phyloP scores from a whole-genome alignment of 2,797 vertebrate species.

The Aldrovandia affinis region DNA sequence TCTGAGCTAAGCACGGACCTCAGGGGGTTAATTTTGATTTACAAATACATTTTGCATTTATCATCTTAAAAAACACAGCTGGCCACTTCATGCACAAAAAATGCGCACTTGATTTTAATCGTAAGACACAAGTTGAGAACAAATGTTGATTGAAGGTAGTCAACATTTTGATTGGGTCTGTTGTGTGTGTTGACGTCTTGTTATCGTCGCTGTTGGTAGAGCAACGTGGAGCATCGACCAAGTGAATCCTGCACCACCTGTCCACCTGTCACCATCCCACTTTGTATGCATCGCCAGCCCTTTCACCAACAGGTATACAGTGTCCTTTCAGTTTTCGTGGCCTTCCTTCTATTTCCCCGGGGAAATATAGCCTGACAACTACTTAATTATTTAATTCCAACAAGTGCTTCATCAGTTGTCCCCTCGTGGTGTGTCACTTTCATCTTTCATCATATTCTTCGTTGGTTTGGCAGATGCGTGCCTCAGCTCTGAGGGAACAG shows the following conservation, averaged over 20 bases:
- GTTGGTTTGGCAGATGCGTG: slow-evolving; percentile 23
- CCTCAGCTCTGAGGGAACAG: slow-evolving; percentile 3
- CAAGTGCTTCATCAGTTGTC: slow-evolving; percentile 38
- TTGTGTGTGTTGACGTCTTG: slow-evolving; percentile 14
- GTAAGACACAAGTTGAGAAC: background rate
- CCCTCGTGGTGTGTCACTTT: background rate
- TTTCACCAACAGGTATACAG: slow-evolving; percentile 27
- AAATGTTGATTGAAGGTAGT: background rate
- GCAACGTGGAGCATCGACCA: background rate
- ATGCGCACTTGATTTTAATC: too few species aligned
- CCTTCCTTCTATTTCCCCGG: slow-evolving; percentile 28
- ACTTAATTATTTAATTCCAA: slow-evolving; percentile 50
- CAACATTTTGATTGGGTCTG: background rate
- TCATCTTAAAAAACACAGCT: too few species aligned
- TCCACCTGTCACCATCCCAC: slow-evolving; percentile 23
- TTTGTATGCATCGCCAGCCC: background rate
- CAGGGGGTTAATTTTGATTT: too few species aligned
- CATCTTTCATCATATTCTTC: slow-evolving; percentile 29
- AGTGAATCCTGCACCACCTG: slow-evolving; percentile 14
- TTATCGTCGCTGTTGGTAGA: slow-evolving; percentile 23
- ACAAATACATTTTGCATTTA: too few species aligned
- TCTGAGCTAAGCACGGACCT: too few species aligned
- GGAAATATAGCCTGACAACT: slow-evolving; percentile 37
- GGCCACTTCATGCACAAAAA: too few species aligned
- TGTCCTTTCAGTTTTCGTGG: slow-evolving; percentile 26